These are phyloP conservation scores for Euglossa dilemma DNA, from an alignment of 1,140 invertebrate genomes.

Conservation along the genomic window DNA sequence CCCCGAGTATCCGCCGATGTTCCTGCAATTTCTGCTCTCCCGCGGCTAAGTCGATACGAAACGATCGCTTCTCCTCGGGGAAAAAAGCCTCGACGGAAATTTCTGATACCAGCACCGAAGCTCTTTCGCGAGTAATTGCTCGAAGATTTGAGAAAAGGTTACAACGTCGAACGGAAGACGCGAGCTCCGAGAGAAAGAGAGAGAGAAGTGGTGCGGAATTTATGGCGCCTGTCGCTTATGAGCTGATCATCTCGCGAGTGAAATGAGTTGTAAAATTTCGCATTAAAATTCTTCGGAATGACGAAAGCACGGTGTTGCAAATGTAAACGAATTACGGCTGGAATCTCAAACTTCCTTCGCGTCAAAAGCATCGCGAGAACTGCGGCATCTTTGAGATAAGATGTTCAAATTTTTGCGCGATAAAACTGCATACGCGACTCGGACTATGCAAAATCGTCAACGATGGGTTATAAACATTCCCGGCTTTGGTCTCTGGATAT, in stretches of 20 bases:
- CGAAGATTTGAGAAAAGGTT: background rate
- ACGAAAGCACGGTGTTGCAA: too few species aligned
- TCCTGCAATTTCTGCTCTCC: background rate
- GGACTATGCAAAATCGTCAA: too few species aligned
- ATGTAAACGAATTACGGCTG: too few species aligned
- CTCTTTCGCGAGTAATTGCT: background rate
- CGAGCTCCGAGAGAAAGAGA: background rate
- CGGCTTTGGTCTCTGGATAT: too few species aligned
- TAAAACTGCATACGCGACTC: too few species aligned
- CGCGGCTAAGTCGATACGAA: background rate
- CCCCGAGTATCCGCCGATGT: background rate
- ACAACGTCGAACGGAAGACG: background rate
- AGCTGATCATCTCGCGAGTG: background rate
- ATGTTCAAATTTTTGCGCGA: too few species aligned
- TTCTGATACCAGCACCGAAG: background rate
- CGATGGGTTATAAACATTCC: too few species aligned
- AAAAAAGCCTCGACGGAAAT: background rate
- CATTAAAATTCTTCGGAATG: too few species aligned
- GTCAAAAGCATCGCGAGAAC: too few species aligned
- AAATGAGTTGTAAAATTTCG: background rate
- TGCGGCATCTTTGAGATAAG: too few species aligned
- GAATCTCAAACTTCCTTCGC: too few species aligned
- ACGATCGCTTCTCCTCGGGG: background rate
- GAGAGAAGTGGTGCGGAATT: background rate
- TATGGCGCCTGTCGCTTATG: background rate